A percentile compares a stretch with the other conserved stretches of the same genome.
phyloP scores from a whole-genome alignment of 2,797 vertebrate genomes.

The Crocodylus rhombifer region DNA sequence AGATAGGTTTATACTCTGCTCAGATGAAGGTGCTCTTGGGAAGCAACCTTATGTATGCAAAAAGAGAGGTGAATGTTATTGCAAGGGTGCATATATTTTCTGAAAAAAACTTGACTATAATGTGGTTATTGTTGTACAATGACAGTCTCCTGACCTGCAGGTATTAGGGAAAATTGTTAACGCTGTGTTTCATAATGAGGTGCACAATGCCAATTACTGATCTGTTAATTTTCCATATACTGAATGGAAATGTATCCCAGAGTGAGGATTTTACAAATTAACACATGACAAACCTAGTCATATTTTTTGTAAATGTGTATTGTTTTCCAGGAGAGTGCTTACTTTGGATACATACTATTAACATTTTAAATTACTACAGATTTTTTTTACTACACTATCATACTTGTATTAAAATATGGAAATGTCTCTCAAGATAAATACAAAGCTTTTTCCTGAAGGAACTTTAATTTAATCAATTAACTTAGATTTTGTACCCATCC shows the following conservation, averaged over 20 bases:
- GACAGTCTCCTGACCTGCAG: background rate
- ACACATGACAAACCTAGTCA: background rate
- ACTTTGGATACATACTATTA: conserved; percentile 19
- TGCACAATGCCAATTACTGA: conserved; percentile 1
- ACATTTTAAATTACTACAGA: conserved; percentile 32
- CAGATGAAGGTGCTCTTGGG: background rate
- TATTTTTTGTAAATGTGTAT: conserved; percentile 9
- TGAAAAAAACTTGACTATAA: background rate
- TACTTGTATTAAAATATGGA: conserved; percentile 11
- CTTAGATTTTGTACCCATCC: background rate
- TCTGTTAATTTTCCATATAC: conserved; percentile 48
- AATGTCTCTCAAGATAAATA: background rate
- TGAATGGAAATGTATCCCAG: conserved; percentile 8
- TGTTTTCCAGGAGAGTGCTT: conserved; percentile 9
- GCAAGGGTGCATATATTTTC: background rate
- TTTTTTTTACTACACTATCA: background rate
- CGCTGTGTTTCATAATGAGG: conserved; percentile 3
- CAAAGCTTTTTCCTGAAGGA: background rate
- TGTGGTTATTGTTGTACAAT: background rate
- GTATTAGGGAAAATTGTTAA: background rate
- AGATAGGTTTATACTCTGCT: background rate
- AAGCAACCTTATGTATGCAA: background rate
- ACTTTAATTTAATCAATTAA: conserved; percentile 36
- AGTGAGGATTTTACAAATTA: conserved; percentile 12
- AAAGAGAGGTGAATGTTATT: conserved; percentile 20